Conservation (phyloP, 2,113 vertebrate species). For the Bettongia penicillata region DNA sequence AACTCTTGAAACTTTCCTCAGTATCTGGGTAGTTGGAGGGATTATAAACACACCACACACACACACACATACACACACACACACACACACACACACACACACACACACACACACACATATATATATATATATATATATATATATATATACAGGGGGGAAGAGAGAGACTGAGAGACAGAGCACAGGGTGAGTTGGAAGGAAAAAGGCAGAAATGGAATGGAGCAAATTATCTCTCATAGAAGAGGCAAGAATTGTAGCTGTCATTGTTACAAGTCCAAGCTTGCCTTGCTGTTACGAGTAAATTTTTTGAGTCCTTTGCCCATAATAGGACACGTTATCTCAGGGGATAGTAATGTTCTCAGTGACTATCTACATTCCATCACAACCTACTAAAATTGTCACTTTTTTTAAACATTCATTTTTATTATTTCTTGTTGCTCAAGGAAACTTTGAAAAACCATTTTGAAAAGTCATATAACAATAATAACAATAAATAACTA, state of each 20-base stretch:
- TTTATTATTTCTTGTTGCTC: neutral
- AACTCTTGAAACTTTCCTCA: too few relatives aligned
- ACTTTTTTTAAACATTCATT: slow-evolving; percentile 46
- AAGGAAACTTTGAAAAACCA: slow-evolving; percentile 31
- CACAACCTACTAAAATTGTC: neutral
- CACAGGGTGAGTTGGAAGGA: too few relatives aligned
- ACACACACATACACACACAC: too few relatives aligned
- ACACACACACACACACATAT: too few relatives aligned
- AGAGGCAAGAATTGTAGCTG: neutral
- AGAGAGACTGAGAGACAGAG: too few relatives aligned
- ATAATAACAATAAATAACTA: neutral
- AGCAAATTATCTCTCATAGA: too few relatives aligned
- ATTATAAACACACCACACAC: too few relatives aligned
- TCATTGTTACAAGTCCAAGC: neutral
- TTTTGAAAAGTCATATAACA: neutral
- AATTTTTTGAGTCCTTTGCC: slow-evolving; percentile 29
- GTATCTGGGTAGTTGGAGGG: too few relatives aligned
- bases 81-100: too few relatives aligned
- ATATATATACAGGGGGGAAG: too few relatives aligned
- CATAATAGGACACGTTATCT: neutral
- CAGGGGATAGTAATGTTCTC: neutral
- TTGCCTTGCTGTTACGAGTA: neutral
- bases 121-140: too few relatives aligned
- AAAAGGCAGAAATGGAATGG: too few relatives aligned
- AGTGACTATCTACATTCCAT: slow-evolving; percentile 12